Evolutionary conservation across 2,113 vertebrate species (phyloP).

Genomic region (Xiphophorus hellerii): DNA sequence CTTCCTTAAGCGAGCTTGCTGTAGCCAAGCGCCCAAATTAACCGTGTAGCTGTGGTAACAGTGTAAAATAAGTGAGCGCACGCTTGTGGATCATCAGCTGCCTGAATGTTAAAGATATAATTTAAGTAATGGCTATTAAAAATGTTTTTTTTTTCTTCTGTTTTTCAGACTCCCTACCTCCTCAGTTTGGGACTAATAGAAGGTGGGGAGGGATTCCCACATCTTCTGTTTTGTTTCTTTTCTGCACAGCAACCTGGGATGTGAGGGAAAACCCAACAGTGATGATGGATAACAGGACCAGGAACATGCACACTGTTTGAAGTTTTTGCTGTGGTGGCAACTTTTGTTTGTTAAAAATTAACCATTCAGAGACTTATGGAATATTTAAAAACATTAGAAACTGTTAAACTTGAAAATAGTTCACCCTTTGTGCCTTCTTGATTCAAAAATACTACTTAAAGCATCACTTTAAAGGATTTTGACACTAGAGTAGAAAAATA

Average conservation of each 20-base stretch:
- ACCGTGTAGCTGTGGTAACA: conserved; percentile 65
- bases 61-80: conserved; percentile 34
- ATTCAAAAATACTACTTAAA: conserved; percentile 17
- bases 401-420: conserved; percentile 5
- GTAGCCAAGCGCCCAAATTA: conserved; percentile 65
- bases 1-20: conserved; percentile 64
- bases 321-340: background rate
- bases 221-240: conserved; percentile 3
- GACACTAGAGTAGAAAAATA: conserved; percentile 10
- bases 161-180: conserved; percentile 8
- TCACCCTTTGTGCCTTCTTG: conserved; percentile 52
- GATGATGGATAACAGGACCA: conserved; percentile 24
- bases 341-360: conserved; percentile 3
- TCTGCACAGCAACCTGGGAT: conserved; percentile 14
- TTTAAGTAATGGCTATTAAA: conserved; percentile 1
- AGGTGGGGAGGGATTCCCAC: conserved; percentile 1
- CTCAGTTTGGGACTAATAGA: conserved; percentile 27
- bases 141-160: background rate
- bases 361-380: background rate
- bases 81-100: conserved; percentile 8
- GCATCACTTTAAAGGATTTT: background rate
- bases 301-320: background rate
- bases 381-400: conserved; percentile 4
- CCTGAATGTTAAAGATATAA: background rate
- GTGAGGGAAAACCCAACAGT: background rate